Evolutionary conservation across 2,888 invertebrate genomes (phyloP), one percentile per base, ranked within the genome.

Genomic region (Norana najaformis): DNA sequence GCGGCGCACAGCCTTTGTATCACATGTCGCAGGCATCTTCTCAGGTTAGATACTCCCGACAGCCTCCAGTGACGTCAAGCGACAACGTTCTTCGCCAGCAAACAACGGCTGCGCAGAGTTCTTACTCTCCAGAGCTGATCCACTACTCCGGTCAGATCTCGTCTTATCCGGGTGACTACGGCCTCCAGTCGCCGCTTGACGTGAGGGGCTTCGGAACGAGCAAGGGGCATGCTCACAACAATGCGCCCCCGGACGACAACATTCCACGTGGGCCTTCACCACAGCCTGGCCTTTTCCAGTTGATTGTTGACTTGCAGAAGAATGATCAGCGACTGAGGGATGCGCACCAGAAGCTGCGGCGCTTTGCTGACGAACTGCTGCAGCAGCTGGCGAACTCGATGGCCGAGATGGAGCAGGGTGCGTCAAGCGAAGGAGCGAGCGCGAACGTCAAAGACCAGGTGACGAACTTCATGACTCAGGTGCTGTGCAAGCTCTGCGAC

Each of bases 401-500:
- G 41, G n/a, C 37, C 41, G 53, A 89, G 38, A 35, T 90, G 89
- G 53, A 88, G 39, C 89, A 90, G 35, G 47, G 83, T 36, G 41
- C 53, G 2, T 83, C 90, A 5, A 37, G n/a, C 14, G 90, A 90
- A 35, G 90, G 83, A 39, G 88, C 47, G 88, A 41, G 88, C 35
- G 83, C 36, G 0, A 83, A 83, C 18, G 37, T 39, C 34, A 37
- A 89, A 23, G 39, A 83, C 37, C 39, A 83, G 39, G 89, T 69
- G 83, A 53, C 88, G 88, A 89, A 89, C 88, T 83, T 90, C 69
- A 98, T 98, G 95, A 98, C 99, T 96, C 96, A 98, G 95, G 98
- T 99, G 96, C 97, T 99, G 97, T 99, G 98, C 96, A 98, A 98
- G 97, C 98, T 99, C 96, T 97, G 99, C 95, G 99, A 99, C 96